phyloP scores from a whole-genome alignment of 2,113 vertebrate species.

The Acanthochromis polyacanthus region DNA sequence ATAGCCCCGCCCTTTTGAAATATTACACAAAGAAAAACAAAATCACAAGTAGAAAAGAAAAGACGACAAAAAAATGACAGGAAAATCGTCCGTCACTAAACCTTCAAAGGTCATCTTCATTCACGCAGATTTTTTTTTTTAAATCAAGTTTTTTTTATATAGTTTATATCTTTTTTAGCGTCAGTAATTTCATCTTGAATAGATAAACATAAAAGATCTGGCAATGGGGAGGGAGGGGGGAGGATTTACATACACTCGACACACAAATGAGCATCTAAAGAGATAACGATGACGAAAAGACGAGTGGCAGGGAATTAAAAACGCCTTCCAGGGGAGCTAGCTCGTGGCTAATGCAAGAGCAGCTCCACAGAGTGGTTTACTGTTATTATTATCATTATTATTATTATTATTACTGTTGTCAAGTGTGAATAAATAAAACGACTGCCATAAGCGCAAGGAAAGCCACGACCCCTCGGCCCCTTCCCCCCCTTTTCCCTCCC shows the following conservation, averaged over 20 bases:
- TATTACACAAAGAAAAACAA: slow-evolving; percentile 58
- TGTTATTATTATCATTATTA: slow-evolving; percentile 34
- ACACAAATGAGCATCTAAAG: slow-evolving; percentile 59
- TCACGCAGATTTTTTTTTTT: slow-evolving; percentile 59
- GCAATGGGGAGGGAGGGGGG: slow-evolving; percentile 48
- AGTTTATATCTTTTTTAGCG: slow-evolving; percentile 63
- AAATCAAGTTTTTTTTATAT: slow-evolving; percentile 49
- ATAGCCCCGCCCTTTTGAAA: slow-evolving; percentile 33
- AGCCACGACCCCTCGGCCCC: slow-evolving; percentile 69
- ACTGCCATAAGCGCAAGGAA: slow-evolving; percentile 81
- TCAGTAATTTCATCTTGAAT: slow-evolving; percentile 61
- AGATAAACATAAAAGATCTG: slow-evolving; percentile 78
- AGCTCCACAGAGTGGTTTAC: slow-evolving; percentile 73
- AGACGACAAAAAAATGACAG: slow-evolving; percentile 47
- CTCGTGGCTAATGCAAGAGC: slow-evolving; percentile 64
- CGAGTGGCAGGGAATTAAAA: slow-evolving; percentile 18
- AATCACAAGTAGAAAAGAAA: slow-evolving; percentile 77
- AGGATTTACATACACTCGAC: slow-evolving; percentile 55
- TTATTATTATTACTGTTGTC: slow-evolving; percentile 76
- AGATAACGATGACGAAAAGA: slow-evolving; percentile 43
- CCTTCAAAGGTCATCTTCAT: slow-evolving; percentile 73
- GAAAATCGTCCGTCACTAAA: slow-evolving; percentile 72
- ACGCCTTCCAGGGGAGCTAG: slow-evolving; percentile 20
- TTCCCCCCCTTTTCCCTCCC: neutral
- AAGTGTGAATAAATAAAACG: slow-evolving; percentile 94